Conservation (phyloP, 1,140 invertebrate species). For the Trichoplusia ni region DNA sequence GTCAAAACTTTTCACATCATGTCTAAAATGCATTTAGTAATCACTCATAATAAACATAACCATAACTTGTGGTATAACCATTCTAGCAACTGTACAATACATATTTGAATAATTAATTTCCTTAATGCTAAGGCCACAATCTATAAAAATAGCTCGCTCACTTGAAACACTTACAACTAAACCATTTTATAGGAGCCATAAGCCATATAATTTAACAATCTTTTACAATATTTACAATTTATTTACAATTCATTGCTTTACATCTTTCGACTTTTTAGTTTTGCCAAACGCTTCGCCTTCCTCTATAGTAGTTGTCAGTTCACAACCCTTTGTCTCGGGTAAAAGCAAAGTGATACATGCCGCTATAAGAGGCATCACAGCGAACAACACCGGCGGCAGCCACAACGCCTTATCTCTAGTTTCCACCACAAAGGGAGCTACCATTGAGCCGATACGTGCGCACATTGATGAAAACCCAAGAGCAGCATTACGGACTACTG, state of each 20-base stretch:
- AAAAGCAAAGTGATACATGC: constrained; percentile 85
- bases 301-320: constrained; percentile 89
- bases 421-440: constrained; percentile 85
- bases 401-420: constrained; percentile 69
- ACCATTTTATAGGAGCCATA: not conserved
- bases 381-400: constrained; percentile 87
- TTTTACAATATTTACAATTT: not conserved
- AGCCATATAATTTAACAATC: not conserved
- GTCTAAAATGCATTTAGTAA: not conserved
- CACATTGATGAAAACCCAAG: constrained; percentile 86
- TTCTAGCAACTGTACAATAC: not conserved
- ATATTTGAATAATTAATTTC: not conserved
- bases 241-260: not conserved
- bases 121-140: not conserved
- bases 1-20: not conserved
- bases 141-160: not conserved
- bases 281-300: constrained; percentile 89
- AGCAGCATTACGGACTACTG: constrained; percentile 85
- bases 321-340: constrained; percentile 88
- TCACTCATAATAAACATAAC: not conserved
- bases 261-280: constrained; percentile 44
- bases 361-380: constrained; percentile 84
- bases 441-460: constrained; percentile 86
- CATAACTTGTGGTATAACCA: too few relatives aligned
- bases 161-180: not conserved